Percentiles rank a stretch among this genome's conserved stretches.
Evolutionary conservation across 2,113 vertebrate genomes (phyloP).

Genomic region (Trinectes maculatus): DNA sequence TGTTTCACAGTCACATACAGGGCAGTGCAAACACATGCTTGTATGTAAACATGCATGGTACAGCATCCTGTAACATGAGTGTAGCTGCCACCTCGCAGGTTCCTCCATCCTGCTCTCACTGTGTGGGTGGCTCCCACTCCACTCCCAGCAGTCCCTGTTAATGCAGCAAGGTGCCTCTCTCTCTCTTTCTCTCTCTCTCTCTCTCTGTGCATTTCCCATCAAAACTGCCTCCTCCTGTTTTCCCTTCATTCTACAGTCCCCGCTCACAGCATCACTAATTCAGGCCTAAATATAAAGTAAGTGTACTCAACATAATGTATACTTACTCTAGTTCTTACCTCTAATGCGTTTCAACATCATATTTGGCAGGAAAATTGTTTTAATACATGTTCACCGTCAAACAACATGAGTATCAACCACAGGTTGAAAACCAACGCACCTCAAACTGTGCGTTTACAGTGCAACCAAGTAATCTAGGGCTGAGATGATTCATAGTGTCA

Average conservation of each 20-base stretch:
- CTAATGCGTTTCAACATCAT: too few species aligned
- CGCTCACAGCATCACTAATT: conserved; percentile 22
- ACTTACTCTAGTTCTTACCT: not conserved
- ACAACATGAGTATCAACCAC: not conserved
- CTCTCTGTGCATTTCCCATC: conserved; percentile 12
- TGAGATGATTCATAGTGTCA: not conserved
- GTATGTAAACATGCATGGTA: conserved; percentile 37
- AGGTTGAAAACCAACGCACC: not conserved
- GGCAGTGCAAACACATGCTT: conserved; percentile 9
- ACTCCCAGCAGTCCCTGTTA: conserved; percentile 59
- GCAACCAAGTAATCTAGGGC: not conserved
- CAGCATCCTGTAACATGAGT: conserved; percentile 16
- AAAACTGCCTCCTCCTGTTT: conserved; percentile 31
- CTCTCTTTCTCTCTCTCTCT: not conserved
- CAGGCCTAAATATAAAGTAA: conserved; percentile 2
- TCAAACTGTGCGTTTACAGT: not conserved
- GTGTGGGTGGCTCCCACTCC: conserved; percentile 43
- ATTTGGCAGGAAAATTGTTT: too few species aligned
- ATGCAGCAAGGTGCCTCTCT: conserved; percentile 49
- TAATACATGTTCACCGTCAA: not conserved
- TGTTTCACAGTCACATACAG: conserved; percentile 24
- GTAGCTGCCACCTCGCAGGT: conserved; percentile 24
- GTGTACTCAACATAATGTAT: not conserved
- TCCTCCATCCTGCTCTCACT: conserved; percentile 12
- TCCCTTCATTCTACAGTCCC: conserved; percentile 16